Evolutionary conservation across 1,140 invertebrate genomes (phyloP).

Genomic region (Plectus sambesii): DNA sequence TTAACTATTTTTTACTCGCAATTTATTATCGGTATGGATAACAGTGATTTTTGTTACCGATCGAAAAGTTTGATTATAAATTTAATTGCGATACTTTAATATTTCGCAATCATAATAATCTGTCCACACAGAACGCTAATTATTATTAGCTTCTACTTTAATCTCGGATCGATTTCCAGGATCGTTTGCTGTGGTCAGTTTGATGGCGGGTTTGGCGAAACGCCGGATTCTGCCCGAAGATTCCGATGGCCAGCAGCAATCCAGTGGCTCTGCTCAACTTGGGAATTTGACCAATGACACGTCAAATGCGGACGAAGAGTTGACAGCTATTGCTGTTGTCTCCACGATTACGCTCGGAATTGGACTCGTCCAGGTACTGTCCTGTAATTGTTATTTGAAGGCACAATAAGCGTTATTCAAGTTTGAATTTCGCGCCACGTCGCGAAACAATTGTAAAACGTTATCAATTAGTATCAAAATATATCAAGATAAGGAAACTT

Average conservation of each 20-base stretch:
- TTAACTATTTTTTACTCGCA: too few species aligned
- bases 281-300: background rate
- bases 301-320: background rate
- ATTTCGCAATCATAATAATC: too few species aligned
- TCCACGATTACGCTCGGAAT: background rate
- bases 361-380: background rate
- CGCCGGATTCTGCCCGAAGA: background rate
- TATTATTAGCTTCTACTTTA: too few species aligned
- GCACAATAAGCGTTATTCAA: constrained; percentile 12
- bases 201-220: constrained; percentile 27
- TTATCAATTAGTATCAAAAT: too few species aligned
- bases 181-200: constrained; percentile 26
- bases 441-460: too few species aligned
- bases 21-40: too few species aligned
- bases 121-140: too few species aligned
- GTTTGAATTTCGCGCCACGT: too few species aligned
- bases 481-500: too few species aligned
- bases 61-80: constrained; percentile 5
- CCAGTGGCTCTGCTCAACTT: background rate
- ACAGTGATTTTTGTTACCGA: background rate
- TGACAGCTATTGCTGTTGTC: background rate
- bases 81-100: background rate
- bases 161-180: constrained; percentile 18
- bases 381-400: background rate
- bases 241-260: background rate